Evolutionary conservation across 1,140 invertebrate species (phyloP), one percentile per base, ranked within the genome.

Genomic region (Akabosia matsudoensis): DNA sequence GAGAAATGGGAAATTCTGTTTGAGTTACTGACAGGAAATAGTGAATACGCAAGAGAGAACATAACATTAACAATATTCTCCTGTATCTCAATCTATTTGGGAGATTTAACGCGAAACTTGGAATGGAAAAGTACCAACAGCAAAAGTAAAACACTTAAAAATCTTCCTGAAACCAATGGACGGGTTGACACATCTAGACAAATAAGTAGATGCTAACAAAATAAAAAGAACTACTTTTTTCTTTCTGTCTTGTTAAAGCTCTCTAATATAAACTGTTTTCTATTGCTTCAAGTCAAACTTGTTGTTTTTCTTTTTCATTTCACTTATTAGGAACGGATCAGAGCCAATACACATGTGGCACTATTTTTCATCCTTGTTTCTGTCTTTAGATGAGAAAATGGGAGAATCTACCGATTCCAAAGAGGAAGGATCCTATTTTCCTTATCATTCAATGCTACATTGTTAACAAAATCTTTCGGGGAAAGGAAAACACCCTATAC

Each of bases 161-260:
- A n/a, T n/a, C n/a, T n/a, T n/a, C 16, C 54, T 22, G 24, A 14
- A 24, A 30, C 30, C 61, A 30, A 67, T 31, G 61, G 61, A 67
- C 61, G 61, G 61, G 61, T 67, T 67, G 61, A 67, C 61, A 67
- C 28, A 67, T 24, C 28, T 67, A 67, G 61, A 67, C 61, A 67
- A 67, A 67, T 30, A 67, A 67, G 24, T 30, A 67, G 31, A 67
- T 3, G 13, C 24, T 22, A 67, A 67, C 61, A 67, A 67, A 67
- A n/a, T n/a, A n/a, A n/a, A n/a, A n/a, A n/a, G n/a, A n/a, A 67
- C 61, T 67, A 2, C 28, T 31, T 45, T 45, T 45, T 45, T 45
- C 37, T 45, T 45, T 45, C 37, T 45, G 7, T 45, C 37, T 45
- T 18, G 18, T 18, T 45, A 7, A 7, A 10, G 37, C 18, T 18